Evolutionary conservation across 2,888 invertebrate species (phyloP), one percentile per base, ranked within the genome.

Genomic region (Punctoribates punctum): DNA sequence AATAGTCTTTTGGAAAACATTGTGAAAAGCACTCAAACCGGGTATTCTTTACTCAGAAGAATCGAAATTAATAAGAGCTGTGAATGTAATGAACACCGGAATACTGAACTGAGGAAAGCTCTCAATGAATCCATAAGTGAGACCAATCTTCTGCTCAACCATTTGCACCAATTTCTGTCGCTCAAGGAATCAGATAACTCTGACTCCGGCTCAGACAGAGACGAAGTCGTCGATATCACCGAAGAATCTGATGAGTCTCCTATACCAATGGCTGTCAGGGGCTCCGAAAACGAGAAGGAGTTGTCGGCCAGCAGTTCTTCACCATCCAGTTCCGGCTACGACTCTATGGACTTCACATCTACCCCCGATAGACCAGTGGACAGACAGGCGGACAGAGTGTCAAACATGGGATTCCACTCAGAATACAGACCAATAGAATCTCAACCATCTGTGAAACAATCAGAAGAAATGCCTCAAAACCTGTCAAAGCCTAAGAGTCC

Each of bases 21-120:
- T 0, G 70, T 38, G 11, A 38, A 70, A 23, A 70, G 70, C 20
- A 42, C 42, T 2, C 70, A 70, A 70, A 70, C 42, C 13, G 70
- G 70, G 1, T 70, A 70, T 70, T 42, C 70, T 38, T n/a, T 70
- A 11, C 46, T 70, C 9, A 42, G 70, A 70, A 42, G 46, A 11
- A 70, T 70, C 15, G 42, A 42, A n/a, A 70, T 70, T 23, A 70
- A 70, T 23, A 70, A 70, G 13, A 42, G 23, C 13, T 70, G 70
- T 42, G 42, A 70, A 4, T 70, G 70, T 46, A 70, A 70, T 46
- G 70, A 70, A 23, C 42, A 38, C 42, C 4, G 38, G 46, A 70
- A 70, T 17, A 17, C 17, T n/a, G 20, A 42, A 5, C 42, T 70
- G 42, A 42, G 70, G 20, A 38, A 42, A 70, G 15, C 42, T 20